phyloP scores from a whole-genome alignment of 2,888 invertebrate genomes.

The Petrophora chlorosata region DNA sequence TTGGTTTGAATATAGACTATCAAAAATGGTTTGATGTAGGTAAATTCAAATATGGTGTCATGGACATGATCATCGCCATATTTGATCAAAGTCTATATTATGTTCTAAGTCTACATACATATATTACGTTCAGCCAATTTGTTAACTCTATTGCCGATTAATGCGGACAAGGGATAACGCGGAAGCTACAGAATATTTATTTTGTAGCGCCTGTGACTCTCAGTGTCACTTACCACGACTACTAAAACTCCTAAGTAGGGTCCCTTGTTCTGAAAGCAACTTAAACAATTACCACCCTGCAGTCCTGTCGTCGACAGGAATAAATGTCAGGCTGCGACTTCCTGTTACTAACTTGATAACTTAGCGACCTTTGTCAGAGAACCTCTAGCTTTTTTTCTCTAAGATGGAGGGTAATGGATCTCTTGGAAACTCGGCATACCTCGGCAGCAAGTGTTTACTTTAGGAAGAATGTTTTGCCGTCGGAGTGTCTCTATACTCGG shows the following conservation, averaged over 20 bases:
- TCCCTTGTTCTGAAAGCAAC: conserved; percentile 29
- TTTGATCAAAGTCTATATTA: too few species aligned
- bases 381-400: conserved; percentile 29
- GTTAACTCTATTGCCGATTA: too few species aligned
- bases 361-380: conserved; percentile 25
- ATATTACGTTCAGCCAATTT: too few species aligned
- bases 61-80: too few species aligned
- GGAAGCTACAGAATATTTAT: too few species aligned
- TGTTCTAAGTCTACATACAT: too few species aligned
- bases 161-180: too few species aligned
- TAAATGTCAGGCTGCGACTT: conserved; percentile 34
- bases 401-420: conserved; percentile 31
- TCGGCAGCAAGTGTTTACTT: conserved; percentile 29
- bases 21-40: too few species aligned
- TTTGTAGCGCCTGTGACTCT: conserved; percentile 10
- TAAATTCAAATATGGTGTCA: too few species aligned
- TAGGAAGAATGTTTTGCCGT: conserved; percentile 28
- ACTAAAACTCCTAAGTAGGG: conserved; percentile 17
- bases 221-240: conserved; percentile 8
- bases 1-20: too few species aligned
- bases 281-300: conserved; percentile 40
- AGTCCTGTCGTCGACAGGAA: conserved; percentile 31
- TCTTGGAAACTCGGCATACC: conserved; percentile 19
- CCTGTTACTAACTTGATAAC: conserved; percentile 13
- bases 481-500: background rate